These are phyloP conservation scores for Rhinoptilus africanus DNA, from an alignment of 2,113 vertebrate genomes.

Conservation along the genomic window DNA sequence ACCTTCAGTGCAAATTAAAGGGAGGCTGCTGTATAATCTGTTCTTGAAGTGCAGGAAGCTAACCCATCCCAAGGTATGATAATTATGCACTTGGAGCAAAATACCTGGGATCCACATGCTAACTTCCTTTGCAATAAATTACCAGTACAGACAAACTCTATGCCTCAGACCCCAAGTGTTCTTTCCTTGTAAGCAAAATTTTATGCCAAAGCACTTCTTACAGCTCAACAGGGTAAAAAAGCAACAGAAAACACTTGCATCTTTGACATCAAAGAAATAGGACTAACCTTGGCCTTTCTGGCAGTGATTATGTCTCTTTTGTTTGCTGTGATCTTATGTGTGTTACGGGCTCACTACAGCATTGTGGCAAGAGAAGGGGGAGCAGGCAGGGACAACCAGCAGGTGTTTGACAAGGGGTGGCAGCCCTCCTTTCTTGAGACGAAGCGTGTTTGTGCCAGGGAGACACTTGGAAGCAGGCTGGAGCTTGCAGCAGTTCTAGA, in stretches of 20 bases:
- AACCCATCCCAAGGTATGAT: background rate
- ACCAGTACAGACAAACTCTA: background rate
- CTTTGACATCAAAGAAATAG: background rate
- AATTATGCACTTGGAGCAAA: background rate
- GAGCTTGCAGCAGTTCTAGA: background rate
- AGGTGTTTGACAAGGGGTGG: background rate
- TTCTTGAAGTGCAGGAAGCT: background rate
- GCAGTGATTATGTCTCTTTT: background rate
- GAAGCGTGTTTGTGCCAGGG: background rate
- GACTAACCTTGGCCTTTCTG: background rate
- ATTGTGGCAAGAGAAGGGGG: background rate
- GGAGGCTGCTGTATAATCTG: background rate
- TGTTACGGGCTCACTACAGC: background rate
- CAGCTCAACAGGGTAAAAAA: background rate
- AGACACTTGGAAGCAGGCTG: background rate
- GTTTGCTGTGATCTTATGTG: background rate
- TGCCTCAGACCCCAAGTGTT: background rate
- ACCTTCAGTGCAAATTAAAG: background rate
- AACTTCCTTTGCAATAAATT: background rate
- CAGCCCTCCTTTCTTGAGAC: background rate
- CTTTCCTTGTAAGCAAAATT: background rate
- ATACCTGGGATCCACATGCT: background rate
- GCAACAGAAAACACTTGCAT: background rate
- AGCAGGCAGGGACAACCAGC: background rate
- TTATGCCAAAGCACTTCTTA: background rate